Percentiles rank a stretch among this genome's conserved stretches.
Evolutionary conservation across 2,797 vertebrate species (phyloP).

Genomic region (Pyrocephalus nanus): DNA sequence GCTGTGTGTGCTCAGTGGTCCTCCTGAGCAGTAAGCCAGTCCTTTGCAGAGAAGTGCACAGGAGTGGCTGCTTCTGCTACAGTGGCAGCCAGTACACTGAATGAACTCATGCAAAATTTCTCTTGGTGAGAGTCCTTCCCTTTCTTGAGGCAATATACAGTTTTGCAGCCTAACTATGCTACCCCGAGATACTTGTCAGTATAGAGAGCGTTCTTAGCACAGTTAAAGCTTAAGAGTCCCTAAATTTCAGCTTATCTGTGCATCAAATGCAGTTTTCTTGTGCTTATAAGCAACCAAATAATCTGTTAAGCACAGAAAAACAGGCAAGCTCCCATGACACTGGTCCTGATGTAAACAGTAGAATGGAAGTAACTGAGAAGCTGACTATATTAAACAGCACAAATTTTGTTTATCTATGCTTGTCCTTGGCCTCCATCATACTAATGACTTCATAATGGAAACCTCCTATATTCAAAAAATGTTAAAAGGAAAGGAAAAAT

Average conservation of each 20-base stretch:
- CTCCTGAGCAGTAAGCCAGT: background rate
- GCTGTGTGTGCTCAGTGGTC: accelerated
- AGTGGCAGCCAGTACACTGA: background rate
- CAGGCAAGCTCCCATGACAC: background rate
- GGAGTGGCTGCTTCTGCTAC: background rate
- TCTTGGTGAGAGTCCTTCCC: background rate
- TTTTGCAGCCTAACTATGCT: background rate
- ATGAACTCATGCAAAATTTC: background rate
- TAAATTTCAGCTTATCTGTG: background rate
- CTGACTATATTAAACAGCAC: background rate
- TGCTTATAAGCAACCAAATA: background rate
- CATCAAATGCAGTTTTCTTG: background rate
- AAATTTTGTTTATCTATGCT: background rate
- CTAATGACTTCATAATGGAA: background rate
- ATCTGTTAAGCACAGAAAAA: background rate
- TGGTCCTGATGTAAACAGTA: background rate
- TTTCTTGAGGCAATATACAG: background rate
- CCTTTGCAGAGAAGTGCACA: background rate
- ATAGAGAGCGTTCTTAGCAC: background rate
- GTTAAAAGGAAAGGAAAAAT: background rate
- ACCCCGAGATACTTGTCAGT: background rate
- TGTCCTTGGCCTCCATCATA: background rate
- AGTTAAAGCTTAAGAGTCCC: background rate
- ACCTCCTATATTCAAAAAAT: background rate
- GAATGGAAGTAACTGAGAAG: background rate